Conservation (phyloP, 2,888 invertebrate species). For the Falcaria lacertinaria region DNA sequence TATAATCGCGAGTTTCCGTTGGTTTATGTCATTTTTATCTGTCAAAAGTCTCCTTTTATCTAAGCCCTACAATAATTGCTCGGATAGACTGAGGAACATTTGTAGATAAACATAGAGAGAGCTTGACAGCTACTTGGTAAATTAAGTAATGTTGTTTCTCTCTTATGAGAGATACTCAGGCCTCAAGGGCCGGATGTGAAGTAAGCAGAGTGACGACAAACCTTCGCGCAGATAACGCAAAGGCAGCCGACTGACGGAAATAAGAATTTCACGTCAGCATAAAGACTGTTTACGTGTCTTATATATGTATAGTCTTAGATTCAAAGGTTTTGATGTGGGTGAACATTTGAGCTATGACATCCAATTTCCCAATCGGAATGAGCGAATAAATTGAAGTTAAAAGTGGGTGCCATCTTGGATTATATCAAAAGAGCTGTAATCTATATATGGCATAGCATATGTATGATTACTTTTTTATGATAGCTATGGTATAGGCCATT, state of each 20-base stretch:
- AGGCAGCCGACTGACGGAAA: slow-evolving; percentile 35
- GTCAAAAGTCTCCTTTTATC: too few species aligned
- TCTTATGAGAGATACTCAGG: slow-evolving; percentile 19
- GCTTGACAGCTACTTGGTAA: too few species aligned
- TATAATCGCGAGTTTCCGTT: too few species aligned
- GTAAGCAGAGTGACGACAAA: slow-evolving; percentile 36
- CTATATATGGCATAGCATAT: too few species aligned
- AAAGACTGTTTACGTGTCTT: slow-evolving; percentile 6
- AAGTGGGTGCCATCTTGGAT: neutral
- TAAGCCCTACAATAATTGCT: too few species aligned
- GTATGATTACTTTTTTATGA: too few species aligned
- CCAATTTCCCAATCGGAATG: neutral
- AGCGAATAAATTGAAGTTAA: neutral
- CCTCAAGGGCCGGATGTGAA: slow-evolving; percentile 27
- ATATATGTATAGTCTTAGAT: neutral
- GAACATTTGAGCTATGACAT: neutral
- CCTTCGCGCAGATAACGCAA: slow-evolving; percentile 31
- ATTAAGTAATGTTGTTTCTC: too few species aligned
- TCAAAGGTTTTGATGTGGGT: neutral
- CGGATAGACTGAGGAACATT: too few species aligned
- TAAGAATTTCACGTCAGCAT: slow-evolving; percentile 21
- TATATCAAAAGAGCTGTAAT: too few species aligned
- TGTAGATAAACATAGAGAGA: too few species aligned
- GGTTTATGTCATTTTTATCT: too few species aligned
- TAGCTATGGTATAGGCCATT: too few species aligned